Evolutionary conservation across 2,888 invertebrate species (phyloP), one percentile per base, ranked within the genome.

Genomic region (Cataglyphis rosenhaueri): DNA sequence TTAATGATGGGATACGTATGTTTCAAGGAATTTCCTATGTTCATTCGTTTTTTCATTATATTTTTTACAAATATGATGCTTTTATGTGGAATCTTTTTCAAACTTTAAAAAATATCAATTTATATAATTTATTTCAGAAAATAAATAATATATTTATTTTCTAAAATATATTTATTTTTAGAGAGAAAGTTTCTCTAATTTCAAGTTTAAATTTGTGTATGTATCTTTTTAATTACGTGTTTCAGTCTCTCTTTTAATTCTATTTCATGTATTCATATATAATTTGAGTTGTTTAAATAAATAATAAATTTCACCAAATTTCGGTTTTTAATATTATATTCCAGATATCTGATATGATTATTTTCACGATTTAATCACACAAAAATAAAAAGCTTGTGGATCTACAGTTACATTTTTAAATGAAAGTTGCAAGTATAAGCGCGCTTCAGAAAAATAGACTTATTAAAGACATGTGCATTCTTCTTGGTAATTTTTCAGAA

Each of bases 401-500:
- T 18, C 21, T 35, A 35, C 32, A 52, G 52, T 52, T n/a, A n/a
- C 2, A 25, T 57, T 59, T 61, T 74, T 62, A 44, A 32, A 38
- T 15, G 12, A 61, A n/a, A 64, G 21, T 15, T 48, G 18, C 52
- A 52, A 52, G 8, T 32, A 15, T 18, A 29, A 29, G 38, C 15
- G 10, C 52, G n/a, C 8, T 52, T 12, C 15, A 15, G 15, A 32
- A 64, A 55, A 29, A 6, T 5, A 21, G 12, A 62, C 10, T 18
- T 41, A 75, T 44, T 73, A 81, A 76, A 85, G 25, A 52, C 29
- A 65, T 18, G n/a, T 52, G 62, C 10, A 32, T 76, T 79, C 25
- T 74, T 83, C 35, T 73, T 73, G 38, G 18, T 55, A 9, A 68
- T 92, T 88, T 96, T 96, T 75, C 96, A 97, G 98, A 98, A 98